A percentile compares a stretch with the other conserved stretches of the same genome.
Conservation (phyloP, 64 coral and sea anemone species). For the Dendronephthya gigantea region DNA sequence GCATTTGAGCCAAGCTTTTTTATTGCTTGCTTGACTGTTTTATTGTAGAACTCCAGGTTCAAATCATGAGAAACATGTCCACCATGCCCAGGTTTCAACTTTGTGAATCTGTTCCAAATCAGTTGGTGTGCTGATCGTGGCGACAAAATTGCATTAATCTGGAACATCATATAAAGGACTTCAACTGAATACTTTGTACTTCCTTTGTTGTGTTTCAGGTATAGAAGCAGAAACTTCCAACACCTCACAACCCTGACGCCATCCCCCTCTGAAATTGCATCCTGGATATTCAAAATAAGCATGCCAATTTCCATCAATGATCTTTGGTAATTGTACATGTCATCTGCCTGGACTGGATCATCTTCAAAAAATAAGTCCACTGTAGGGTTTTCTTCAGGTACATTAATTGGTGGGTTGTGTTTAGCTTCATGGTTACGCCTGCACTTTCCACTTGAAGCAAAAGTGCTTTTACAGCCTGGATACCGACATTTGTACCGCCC, state of each 20-base stretch:
- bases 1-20: constrained; percentile 9
- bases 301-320: constrained; percentile 5
- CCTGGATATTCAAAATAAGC: not conserved
- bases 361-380: not conserved
- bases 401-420: not conserved
- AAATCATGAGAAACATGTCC: not conserved
- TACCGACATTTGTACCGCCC: not conserved
- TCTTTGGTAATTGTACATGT: constrained; percentile 18
- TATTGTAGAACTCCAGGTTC: constrained; percentile 15
- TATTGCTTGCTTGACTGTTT: not conserved
- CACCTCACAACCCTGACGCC: not conserved
- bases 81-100: not conserved
- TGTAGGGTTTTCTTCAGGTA: not conserved
- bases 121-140: constrained; percentile 11
- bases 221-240: constrained; percentile 9
- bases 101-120: constrained; percentile 13
- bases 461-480: not conserved
- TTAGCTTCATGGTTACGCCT: constrained; percentile 1
- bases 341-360: not conserved
- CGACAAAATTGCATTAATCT: not conserved
- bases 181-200: not conserved
- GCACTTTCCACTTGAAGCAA: not conserved
- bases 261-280: constrained; percentile 10
- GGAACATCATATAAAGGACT: not conserved
- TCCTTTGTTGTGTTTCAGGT: not conserved